These are phyloP conservation scores for Drosophila sp. DNA, from an alignment of 1,140 invertebrate species.

Conservation along the genomic window DNA sequence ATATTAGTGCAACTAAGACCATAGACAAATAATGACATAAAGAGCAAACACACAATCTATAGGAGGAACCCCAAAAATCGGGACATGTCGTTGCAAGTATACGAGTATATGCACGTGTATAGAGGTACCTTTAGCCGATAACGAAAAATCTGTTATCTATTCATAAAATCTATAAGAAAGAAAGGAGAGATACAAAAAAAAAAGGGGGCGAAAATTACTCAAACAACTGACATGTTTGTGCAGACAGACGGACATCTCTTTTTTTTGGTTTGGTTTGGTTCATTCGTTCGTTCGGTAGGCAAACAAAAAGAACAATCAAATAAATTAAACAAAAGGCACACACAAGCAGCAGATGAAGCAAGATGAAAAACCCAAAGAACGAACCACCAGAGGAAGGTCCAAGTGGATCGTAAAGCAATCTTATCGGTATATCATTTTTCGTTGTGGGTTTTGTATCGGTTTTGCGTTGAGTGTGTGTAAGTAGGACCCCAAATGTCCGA, in stretches of 20 bases:
- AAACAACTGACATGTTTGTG: conserved; percentile 73
- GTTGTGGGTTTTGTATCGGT: conserved; percentile 50
- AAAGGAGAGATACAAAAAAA: conserved; percentile 13
- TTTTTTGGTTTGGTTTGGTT: conserved; percentile 19
- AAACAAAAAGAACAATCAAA: conserved; percentile 74
- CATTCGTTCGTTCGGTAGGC: conserved; percentile 47
- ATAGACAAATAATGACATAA: conserved; percentile 75
- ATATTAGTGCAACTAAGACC: conserved; percentile 77
- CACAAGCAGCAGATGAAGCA: conserved; percentile 35
- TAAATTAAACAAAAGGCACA: conserved; percentile 73
- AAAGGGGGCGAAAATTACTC: conserved; percentile 75
- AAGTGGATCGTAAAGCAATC: conserved; percentile 67
- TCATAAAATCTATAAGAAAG: conserved; percentile 57
- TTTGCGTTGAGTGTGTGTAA: conserved; percentile 59
- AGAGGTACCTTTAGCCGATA: conserved; percentile 16
- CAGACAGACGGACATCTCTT: conserved; percentile 17
- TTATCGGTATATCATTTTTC: conserved; percentile 71
- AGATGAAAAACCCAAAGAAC: conserved; percentile 14
- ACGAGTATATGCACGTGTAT: not conserved
- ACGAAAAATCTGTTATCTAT: conserved; percentile 55
- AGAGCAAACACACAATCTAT: conserved; percentile 44
- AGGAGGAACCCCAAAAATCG: not conserved
- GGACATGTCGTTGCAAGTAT: conserved; percentile 53
- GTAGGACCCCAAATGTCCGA: conserved; percentile 47
- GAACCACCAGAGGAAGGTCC: conserved; percentile 33